Conservation (phyloP, 1,140 invertebrate genomes). For the Panulirus ornatus region DNA sequence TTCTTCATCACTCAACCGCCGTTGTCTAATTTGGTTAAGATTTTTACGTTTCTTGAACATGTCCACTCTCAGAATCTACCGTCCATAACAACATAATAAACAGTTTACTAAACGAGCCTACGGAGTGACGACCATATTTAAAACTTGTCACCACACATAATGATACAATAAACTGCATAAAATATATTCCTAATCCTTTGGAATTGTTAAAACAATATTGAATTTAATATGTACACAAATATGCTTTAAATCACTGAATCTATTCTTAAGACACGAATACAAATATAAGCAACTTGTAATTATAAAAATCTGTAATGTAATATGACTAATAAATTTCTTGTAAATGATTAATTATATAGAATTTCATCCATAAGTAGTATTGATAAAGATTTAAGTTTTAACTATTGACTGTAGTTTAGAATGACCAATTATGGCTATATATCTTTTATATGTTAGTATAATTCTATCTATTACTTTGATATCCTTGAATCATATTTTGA, state of each 20-base stretch:
- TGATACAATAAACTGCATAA: too few relatives aligned
- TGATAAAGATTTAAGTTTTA: too few relatives aligned
- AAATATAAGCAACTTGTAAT: too few relatives aligned
- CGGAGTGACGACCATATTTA: not conserved
- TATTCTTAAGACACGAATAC: too few relatives aligned
- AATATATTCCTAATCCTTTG: too few relatives aligned
- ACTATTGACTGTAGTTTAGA: not conserved
- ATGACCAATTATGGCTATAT: not conserved
- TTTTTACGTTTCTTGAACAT: constrained; percentile 68
- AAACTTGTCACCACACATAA: not conserved
- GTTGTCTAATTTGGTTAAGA: constrained; percentile 43
- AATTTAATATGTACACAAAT: too few relatives aligned
- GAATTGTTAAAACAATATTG: too few relatives aligned
- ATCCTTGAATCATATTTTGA: too few relatives aligned
- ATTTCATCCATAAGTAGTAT: not conserved
- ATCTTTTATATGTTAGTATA: not conserved
- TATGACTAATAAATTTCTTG: not conserved
- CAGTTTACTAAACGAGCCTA: not conserved
- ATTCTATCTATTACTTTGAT: not conserved
- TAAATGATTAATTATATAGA: too few relatives aligned
- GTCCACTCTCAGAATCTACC: not conserved
- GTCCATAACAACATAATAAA: not conserved
- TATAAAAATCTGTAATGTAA: too few relatives aligned
- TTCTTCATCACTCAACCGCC: constrained; percentile 58
- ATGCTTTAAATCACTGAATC: too few relatives aligned